Base-by-base conservation (phyloP, 2,888 invertebrate species). In the Oasisia sp. region DNA sequence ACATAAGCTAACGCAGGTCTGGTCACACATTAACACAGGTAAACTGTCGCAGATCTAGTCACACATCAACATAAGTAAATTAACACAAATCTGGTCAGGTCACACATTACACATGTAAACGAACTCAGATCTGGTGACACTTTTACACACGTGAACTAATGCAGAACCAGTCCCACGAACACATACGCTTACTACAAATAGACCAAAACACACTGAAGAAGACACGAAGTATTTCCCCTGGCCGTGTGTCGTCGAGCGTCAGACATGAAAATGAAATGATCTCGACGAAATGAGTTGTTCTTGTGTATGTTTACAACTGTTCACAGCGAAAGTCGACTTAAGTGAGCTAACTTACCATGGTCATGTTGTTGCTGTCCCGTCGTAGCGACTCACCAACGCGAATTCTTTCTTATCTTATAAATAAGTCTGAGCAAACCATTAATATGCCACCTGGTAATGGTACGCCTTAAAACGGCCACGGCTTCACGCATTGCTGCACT, bases 321-420 rank as follows among this genome's bases (percentile, higher is more conserved):
- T 7, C 74, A 38, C 50, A 50, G 50, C 27, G 27, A 27, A 74
- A 74, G n/a, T 27, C 27, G 74, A 27, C 19, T 74, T 74, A n/a
- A 19, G n/a, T 74, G 74, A 74, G 74, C 74, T 74, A 74, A 74
- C 74, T 74, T 74, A 74, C 74, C 74, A 74, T 74, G 19, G 74
- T n/a, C 74, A 27, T 74, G 74, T 74, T 74, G 74, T 7, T 74
- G 27, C 27, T 19, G 27, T 74, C 7, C 74, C 14, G 74, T 74
- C 27, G 7, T 14, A 19, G 4, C 74, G 74, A 74, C 74, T 74
- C 7, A 19, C 3, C 74, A 74, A 74, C 19, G 27, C 74, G 27
- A 27, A 27, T 74, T 7, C n/a, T 19, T 74, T 74, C 3, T 19
- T 74, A 19, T 74, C 38, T 38, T 38, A 38, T 38, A 19, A 19